Conservation (phyloP, 2,113 vertebrate genomes). For the Ctenomys sociabilis region DNA sequence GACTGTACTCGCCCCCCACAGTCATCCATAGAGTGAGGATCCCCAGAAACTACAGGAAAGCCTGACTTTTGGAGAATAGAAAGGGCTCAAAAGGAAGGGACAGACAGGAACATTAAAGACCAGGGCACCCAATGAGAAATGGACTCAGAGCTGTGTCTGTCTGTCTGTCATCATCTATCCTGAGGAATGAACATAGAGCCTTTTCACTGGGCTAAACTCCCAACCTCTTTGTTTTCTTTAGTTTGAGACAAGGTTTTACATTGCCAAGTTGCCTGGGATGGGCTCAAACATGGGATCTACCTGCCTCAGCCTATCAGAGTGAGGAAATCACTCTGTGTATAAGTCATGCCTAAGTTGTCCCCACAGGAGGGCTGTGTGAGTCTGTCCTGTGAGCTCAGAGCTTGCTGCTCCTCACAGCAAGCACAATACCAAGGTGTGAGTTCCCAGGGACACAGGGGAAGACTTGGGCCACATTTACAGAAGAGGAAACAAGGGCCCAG, state of each 20-base stretch:
- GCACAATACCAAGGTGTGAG: background rate
- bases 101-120: background rate
- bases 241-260: background rate
- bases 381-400: background rate
- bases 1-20: background rate
- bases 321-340: background rate
- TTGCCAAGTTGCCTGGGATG: background rate
- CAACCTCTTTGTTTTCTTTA: background rate
- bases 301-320: background rate
- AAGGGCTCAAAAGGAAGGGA: background rate
- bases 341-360: background rate
- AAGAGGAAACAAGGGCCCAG: background rate
- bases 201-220: background rate
- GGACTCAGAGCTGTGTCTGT: background rate
- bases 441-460: background rate
- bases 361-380: background rate
- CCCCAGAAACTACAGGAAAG: background rate
- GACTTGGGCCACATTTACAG: background rate
- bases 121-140: fast-evolving
- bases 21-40: background rate
- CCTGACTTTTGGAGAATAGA: background rate
- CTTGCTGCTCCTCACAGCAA: background rate
- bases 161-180: background rate
- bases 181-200: background rate
- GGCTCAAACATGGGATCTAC: background rate